Evolutionary conservation across 2,797 vertebrate species (phyloP).

Genomic region (Platyrinchus mystaceus): DNA sequence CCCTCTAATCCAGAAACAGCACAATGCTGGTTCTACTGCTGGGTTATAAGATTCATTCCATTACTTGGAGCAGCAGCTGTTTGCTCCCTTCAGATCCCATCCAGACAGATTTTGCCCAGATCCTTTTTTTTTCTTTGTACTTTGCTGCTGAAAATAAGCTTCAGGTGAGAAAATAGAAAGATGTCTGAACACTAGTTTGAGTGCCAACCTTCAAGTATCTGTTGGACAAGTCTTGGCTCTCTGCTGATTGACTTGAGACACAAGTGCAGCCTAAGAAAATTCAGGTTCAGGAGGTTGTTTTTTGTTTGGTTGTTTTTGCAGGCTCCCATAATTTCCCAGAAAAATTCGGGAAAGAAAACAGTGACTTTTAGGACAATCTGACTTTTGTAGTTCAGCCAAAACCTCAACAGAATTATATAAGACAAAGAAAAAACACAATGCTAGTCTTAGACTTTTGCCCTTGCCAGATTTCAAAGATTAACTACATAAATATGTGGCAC

Average conservation of each 20-base stretch:
- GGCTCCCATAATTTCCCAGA: not conserved
- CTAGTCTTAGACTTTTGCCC: not conserved
- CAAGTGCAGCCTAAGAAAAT: not conserved
- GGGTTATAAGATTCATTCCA: not conserved
- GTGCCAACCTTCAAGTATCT: not conserved
- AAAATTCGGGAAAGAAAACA: not conserved
- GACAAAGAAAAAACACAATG: not conserved
- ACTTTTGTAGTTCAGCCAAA: not conserved
- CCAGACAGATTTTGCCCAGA: not conserved
- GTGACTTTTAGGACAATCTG: not conserved
- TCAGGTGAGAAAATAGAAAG: not conserved
- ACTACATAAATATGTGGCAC: not conserved
- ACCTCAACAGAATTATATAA: not conserved
- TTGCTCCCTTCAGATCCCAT: not conserved
- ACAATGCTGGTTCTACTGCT: not conserved
- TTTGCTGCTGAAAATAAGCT: not conserved
- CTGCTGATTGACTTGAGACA: not conserved
- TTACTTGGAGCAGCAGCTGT: not conserved
- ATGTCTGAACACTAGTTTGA: not conserved
- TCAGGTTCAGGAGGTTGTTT: not conserved
- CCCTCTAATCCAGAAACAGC: not conserved
- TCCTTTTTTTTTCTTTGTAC: not conserved
- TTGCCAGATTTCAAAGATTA: not conserved
- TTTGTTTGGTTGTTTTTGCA: not conserved
- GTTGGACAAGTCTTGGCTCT: not conserved